Conservation (phyloP, 2,888 invertebrate species). For the Unio delphinus region DNA sequence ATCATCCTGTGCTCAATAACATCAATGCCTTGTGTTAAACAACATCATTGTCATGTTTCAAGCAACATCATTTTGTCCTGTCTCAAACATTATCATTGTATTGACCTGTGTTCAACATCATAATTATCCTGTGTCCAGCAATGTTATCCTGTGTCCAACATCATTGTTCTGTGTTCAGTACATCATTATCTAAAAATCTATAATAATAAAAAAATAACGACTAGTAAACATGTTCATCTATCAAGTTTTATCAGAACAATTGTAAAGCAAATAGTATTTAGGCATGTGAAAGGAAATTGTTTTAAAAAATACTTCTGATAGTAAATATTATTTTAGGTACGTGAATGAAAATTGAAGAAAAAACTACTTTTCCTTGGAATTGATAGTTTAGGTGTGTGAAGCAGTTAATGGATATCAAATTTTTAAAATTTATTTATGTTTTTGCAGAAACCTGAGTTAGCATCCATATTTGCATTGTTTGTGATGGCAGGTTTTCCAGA, state of each 20-base stretch:
- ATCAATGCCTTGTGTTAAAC: not conserved
- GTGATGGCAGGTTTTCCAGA: constrained; percentile 70
- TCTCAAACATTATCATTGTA: no score
- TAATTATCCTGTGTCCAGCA: no score
- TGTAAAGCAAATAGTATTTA: not conserved
- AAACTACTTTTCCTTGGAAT: no score
- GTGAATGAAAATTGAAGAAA: no score
- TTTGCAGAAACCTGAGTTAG: constrained; percentile 56
- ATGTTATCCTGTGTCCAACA: not conserved
- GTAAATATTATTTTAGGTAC: not conserved
- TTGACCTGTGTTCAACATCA: not conserved
- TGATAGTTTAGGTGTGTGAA: not conserved
- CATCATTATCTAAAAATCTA: no score
- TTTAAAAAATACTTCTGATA: no score
- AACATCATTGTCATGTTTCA: no score
- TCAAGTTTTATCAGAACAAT: no score
- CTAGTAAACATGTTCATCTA: no score
- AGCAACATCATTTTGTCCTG: not conserved
- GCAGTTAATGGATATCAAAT: constrained; percentile 1
- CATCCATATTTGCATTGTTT: constrained; percentile 67
- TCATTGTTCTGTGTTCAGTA: not conserved
- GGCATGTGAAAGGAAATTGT: not conserved
- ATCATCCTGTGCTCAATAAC: not conserved
- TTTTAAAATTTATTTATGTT: constrained; percentile 4
- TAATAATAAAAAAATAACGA: no score